Base-by-base conservation (phyloP, 2,888 invertebrate genomes). In the Steinernema hermaphroditum region DNA sequence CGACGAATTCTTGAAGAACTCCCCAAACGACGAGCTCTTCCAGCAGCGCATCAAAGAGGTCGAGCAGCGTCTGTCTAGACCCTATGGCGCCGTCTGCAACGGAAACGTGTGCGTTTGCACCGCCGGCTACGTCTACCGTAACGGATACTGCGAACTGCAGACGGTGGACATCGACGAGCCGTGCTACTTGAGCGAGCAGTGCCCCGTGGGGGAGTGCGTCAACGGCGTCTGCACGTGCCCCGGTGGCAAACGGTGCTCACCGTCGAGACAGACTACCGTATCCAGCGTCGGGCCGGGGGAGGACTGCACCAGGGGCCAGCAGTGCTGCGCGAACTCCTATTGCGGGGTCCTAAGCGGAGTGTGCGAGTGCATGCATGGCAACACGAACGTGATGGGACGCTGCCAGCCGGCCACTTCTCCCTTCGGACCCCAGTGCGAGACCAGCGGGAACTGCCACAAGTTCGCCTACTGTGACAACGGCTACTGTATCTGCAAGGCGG, bases 391-490 rank as follows among this genome's bases (percentile, higher is more conserved):
- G 6, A 78, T 80, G 27, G 81, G 72, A 22, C 46, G 70, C 2
- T 82, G 85, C 72, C 76, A 81, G 19, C 81, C 77, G 46, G 82
- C 83, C 4, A 76, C 75, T 2, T 75, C 76, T 80, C 22, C 79
- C 80, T 0, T 78, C 77, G 4, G 62, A 2, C 43, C 43, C 22
- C 62, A 43, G 29, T 62, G 71, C 19, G 27, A 50, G n/a, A 74
- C 72, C 34, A 73, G 71, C 54, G 29, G 80, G 29, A 81, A 82
- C 49, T 85, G 84, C 62, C 82, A 82, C 49, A 80, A 79, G 68
- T 81, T 74, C 34, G 76, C 79, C 27, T 85, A 83, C 71, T 85
- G 85, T 72, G 85, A 85, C 74, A 85, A 85, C 70, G 85, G 79
- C 22, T 79, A 72, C 70, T 79, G 79, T 50, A 29, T 76, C 32